Conservation (phyloP, 1,140 invertebrate species). For the Papilio dardanus region DNA sequence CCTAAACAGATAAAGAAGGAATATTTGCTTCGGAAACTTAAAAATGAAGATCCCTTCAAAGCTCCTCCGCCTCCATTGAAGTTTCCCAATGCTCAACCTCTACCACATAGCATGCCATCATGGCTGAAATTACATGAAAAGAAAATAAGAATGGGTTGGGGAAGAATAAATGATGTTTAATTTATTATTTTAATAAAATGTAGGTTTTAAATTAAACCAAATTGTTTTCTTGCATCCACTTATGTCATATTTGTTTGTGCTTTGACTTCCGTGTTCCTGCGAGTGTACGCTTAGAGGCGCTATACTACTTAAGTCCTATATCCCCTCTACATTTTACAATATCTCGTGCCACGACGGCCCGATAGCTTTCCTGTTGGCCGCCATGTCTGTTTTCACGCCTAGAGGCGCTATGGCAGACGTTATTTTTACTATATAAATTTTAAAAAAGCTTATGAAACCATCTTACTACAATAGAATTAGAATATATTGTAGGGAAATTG, state of each 20-base stretch:
- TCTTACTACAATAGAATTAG: too few relatives aligned
- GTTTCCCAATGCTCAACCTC: slow-evolving; percentile 89
- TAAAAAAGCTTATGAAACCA: too few relatives aligned
- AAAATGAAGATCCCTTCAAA: slow-evolving; percentile 92
- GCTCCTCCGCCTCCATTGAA: slow-evolving; percentile 84
- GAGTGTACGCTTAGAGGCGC: too few relatives aligned
- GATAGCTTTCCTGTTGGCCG: too few relatives aligned
- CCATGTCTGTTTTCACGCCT: too few relatives aligned
- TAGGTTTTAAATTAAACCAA: neutral
- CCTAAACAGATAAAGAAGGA: slow-evolving; percentile 93
- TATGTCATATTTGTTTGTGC: neutral
- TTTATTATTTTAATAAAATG: slow-evolving; percentile 29
- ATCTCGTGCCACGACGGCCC: too few relatives aligned
- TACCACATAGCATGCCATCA: slow-evolving; percentile 85
- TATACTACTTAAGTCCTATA: too few relatives aligned
- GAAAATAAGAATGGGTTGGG: slow-evolving; percentile 86
- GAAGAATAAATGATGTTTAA: slow-evolving; percentile 87
- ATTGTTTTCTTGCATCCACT: neutral
- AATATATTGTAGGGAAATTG: too few relatives aligned
- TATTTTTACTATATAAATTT: too few relatives aligned
- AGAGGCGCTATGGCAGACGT: too few relatives aligned
- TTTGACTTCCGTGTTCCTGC: too few relatives aligned
- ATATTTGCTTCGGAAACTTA: slow-evolving; percentile 91
- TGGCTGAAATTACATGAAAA: slow-evolving; percentile 90
- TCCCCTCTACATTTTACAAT: too few relatives aligned